A percentile compares a stretch with the other conserved stretches of the same genome.
phyloP scores from a whole-genome alignment of 2,888 invertebrate species.

The Agriopis marginaria region DNA sequence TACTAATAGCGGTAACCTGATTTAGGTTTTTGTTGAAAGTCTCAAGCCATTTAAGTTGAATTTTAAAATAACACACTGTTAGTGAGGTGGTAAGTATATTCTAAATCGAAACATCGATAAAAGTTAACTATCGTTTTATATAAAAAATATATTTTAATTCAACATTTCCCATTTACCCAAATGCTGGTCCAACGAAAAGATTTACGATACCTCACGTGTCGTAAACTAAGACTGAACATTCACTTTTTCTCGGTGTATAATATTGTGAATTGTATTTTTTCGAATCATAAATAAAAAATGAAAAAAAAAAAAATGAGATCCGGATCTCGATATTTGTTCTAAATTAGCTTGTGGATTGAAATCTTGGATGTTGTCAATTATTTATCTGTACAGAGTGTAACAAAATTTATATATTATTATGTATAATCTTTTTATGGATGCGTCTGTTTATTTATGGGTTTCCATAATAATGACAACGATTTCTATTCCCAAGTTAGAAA shows the following conservation, averaged over 20 bases:
- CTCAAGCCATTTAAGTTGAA: background rate
- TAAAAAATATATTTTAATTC: background rate
- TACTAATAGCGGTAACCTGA: too few relatives aligned
- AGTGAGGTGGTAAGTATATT: slow-evolving; percentile 6
- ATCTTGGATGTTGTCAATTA: slow-evolving; percentile 38
- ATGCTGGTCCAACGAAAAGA: slow-evolving; percentile 68
- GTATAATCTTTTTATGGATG: slow-evolving; percentile 9
- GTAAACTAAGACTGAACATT: slow-evolving; percentile 73
- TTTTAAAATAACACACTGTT: background rate
- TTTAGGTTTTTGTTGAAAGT: background rate
- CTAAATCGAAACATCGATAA: slow-evolving; percentile 10
- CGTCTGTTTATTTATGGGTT: slow-evolving; percentile 6
- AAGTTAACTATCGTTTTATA: slow-evolving; percentile 11
- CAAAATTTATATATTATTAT: slow-evolving; percentile 10
- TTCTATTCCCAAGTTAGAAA: slow-evolving; percentile 40
- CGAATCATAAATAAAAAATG: slow-evolving; percentile 19
- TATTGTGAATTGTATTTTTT: slow-evolving; percentile 18
- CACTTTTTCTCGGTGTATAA: slow-evolving; percentile 51
- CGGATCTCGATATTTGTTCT: slow-evolving; percentile 36
- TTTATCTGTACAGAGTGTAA: slow-evolving; percentile 16
- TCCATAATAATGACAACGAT: slow-evolving; percentile 37
- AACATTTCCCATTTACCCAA: slow-evolving; percentile 8
- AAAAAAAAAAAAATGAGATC: slow-evolving; percentile 40
- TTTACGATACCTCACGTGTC: slow-evolving; percentile 56
- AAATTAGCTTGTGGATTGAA: slow-evolving; percentile 42